These are phyloP conservation scores for Sinocyclocheilus anophthalmus DNA, from an alignment of 2,113 vertebrate genomes.

Conservation along the genomic window DNA sequence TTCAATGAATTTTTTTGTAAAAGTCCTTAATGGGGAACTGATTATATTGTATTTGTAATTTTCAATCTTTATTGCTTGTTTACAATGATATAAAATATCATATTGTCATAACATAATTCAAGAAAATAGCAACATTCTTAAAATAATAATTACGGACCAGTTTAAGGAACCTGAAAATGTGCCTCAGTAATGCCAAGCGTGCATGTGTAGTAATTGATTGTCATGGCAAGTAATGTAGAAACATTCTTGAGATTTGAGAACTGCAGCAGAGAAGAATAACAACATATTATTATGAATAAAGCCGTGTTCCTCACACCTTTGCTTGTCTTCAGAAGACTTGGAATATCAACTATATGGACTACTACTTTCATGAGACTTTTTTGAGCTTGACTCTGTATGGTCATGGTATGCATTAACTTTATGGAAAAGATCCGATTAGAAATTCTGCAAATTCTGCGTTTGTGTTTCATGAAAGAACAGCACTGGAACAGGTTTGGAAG, in stretches of 20 bases:
- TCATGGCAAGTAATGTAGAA: neutral
- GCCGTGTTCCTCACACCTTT: neutral
- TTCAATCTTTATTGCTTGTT: neutral
- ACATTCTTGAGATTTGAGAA: neutral
- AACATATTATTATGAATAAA: neutral
- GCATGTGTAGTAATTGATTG: neutral
- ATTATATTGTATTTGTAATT: no score
- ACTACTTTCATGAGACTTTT: neutral
- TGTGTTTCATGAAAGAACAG: neutral
- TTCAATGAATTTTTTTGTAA: neutral
- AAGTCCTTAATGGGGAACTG: neutral
- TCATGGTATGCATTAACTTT: no score
- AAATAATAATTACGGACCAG: neutral
- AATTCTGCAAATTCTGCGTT: neutral
- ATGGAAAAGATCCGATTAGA: neutral
- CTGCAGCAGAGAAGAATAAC: neutral
- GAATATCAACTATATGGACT: neutral
- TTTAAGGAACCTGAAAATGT: neutral
- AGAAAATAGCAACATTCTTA: neutral
- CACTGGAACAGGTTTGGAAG: neutral
- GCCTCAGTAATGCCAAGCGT: neutral
- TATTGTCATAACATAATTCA: neutral
- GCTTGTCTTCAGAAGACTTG: neutral
- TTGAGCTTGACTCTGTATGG: neutral
- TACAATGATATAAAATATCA: neutral